Conservation (phyloP, 2,113 vertebrate species). For the Neodon shergylaensis region DNA sequence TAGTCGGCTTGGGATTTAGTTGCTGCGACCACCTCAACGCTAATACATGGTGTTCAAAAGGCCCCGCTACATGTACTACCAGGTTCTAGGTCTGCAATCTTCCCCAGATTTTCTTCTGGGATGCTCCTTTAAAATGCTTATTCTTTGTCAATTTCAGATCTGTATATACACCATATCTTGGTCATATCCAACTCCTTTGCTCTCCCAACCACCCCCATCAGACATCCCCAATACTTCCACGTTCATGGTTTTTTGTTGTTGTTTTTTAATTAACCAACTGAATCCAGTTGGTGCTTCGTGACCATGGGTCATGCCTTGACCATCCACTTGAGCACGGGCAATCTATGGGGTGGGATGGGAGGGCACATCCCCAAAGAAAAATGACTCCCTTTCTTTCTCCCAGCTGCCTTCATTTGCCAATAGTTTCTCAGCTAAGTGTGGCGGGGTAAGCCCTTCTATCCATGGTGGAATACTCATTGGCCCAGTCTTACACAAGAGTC, state of each 20-base stretch:
- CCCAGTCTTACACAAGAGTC: not conserved
- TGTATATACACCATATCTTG: too few relatives aligned
- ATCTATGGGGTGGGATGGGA: not conserved
- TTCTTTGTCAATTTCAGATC: not conserved
- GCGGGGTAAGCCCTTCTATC: not conserved
- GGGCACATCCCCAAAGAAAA: not conserved
- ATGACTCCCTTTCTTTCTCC: not conserved
- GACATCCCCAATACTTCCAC: too few relatives aligned
- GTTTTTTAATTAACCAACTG: not conserved
- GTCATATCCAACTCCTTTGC: not conserved
- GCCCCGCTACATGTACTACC: too few relatives aligned
- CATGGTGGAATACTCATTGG: not conserved
- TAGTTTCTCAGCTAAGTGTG: not conserved
- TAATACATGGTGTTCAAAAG: not conserved
- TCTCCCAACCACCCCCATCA: not conserved
- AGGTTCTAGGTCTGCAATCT: not conserved
- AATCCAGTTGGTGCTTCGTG: not conserved
- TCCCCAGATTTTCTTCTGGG: not conserved
- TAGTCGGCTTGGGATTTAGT: not conserved
- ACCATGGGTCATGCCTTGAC: not conserved
- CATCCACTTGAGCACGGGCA: not conserved
- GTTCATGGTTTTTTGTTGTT: not conserved
- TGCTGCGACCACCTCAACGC: not conserved
- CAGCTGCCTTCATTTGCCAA: not conserved
- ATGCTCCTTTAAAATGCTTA: not conserved